Base-by-base conservation (phyloP, 37 sponge, comb jelly and placozoan genomes). In the Diacarnus erythraeanus region DNA sequence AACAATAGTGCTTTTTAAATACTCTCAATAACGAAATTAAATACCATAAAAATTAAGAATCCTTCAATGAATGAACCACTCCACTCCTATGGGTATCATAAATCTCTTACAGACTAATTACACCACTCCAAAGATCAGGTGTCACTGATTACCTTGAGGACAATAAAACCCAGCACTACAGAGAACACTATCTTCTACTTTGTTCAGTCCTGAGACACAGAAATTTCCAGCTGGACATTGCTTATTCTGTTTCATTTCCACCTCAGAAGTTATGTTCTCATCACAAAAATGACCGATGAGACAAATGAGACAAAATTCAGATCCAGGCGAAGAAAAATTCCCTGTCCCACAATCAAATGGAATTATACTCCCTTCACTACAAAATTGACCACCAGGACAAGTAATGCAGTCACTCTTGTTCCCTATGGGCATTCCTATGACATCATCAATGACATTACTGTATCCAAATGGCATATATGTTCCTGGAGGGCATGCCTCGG, bases 341-440 rank as follows among this genome's bases (percentile, higher is more conserved):
- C 71, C 71, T 9, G 38, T 20, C 34, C 71, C 71, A 36, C 71
- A 69, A 34, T 69, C 71, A 36, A 34, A 15, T 69, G 71, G 71
- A n/a, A n/a, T 15, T n/a, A 36, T 6, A 34, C 37, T 34, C 34
- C 71, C 40, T 36, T 37, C 40, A 30, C 9, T 23, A 34, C 71
- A 69, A 69, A 69, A 69, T 34, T 69, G 71, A 34, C 71, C 71
- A 37, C 71, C 71, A 37, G 71, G 71, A 36, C 71, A 69, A 30
- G 40, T 36, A 9, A 69, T 17, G 23, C 71, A 69, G 71, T 69
- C 71, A 69, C 71, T 69, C 71, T n/a, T n/a, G n/a, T n/a, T n/a
- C n/a, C n/a, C n/a, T n/a, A n/a, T n/a, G n/a, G n/a, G n/a, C n/a
- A n/a, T n/a, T n/a, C n/a, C n/a, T n/a, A n/a, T n/a, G n/a, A n/a